A percentile compares a stretch with the other conserved stretches of the same genome.
These are phyloP conservation scores for Molothrus aeneus DNA, from an alignment of 2,797 vertebrate species.

Conservation along the genomic window DNA sequence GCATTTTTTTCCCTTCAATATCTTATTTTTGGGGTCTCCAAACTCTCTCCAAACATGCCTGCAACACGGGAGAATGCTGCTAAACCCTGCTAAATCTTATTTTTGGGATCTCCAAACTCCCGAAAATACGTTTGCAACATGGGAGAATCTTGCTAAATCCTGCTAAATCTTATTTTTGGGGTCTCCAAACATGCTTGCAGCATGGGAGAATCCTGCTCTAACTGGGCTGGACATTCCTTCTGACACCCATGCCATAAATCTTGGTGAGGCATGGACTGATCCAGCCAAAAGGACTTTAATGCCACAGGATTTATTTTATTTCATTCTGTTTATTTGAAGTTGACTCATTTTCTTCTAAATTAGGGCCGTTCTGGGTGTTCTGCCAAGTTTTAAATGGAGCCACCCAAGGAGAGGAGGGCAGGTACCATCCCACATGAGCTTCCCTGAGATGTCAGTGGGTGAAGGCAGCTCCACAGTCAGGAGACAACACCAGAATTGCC, in stretches of 20 bases:
- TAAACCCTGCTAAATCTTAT: too few relatives aligned
- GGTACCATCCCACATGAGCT: background rate
- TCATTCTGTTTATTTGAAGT: conserved; percentile 48
- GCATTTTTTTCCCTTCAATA: too few relatives aligned
- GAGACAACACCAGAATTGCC: background rate
- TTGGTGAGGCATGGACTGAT: background rate
- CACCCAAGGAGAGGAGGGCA: conserved; percentile 20
- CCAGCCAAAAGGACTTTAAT: conserved; percentile 1
- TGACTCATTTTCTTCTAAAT: conserved; percentile 33
- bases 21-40: too few relatives aligned
- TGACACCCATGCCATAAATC: background rate
- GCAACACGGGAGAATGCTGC: too few relatives aligned
- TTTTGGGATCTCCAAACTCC: too few relatives aligned
- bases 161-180: background rate
- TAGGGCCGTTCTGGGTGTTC: conserved; percentile 5
- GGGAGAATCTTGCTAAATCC: too few relatives aligned
- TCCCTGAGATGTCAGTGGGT: background rate
- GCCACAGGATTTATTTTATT: conserved; percentile 47
- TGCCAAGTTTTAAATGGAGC: conserved; percentile 21
- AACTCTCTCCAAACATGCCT: too few relatives aligned
- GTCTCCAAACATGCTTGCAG: background rate
- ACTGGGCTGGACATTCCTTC: background rate
- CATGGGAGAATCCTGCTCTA: background rate
- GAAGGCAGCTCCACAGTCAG: background rate
- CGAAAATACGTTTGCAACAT: too few relatives aligned